These are phyloP conservation scores for Polylopha cassiicola DNA, from an alignment of 2,888 invertebrate species.

Conservation along the genomic window DNA sequence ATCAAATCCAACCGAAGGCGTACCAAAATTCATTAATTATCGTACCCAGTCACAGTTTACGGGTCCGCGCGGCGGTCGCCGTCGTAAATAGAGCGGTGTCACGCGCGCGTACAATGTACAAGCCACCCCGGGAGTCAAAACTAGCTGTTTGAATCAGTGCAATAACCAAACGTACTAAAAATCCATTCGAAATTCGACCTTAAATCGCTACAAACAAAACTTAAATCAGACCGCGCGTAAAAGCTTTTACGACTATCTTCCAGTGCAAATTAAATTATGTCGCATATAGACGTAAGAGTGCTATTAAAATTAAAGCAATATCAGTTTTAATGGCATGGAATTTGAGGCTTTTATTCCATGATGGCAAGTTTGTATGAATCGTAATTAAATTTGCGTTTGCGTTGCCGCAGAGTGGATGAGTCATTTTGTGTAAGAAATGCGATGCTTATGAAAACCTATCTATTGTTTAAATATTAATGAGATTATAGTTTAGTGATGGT, in stretches of 20 bases:
- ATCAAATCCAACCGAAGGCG: neutral
- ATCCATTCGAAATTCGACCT: conserved; percentile 25
- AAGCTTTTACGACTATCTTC: conserved; percentile 5
- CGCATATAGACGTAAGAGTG: conserved; percentile 11
- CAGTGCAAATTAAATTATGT: neutral
- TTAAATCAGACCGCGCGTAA: conserved; percentile 5
- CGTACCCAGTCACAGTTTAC: conserved; percentile 46
- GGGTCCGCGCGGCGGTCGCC: conserved; percentile 46
- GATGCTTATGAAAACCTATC: conserved; percentile 28
- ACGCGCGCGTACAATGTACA: conserved; percentile 71
- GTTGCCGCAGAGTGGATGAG: conserved; percentile 50
- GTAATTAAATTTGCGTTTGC: conserved; percentile 47
- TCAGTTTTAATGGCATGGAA: conserved; percentile 19
- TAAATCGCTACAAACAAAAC: conserved; percentile 18
- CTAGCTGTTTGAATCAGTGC: conserved; percentile 59
- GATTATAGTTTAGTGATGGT: conserved; percentile 21
- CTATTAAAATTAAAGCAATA: conserved; percentile 3
- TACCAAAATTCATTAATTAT: conserved; percentile 28
- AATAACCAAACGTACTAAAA: conserved; percentile 24
- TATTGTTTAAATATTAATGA: conserved; percentile 25
- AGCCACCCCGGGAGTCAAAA: conserved; percentile 73
- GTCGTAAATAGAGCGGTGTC: conserved; percentile 74
- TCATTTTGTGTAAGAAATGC: conserved; percentile 61
- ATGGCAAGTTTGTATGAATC: conserved; percentile 29
- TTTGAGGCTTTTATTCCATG: conserved; percentile 34